phyloP scores from a whole-genome alignment of 2,797 vertebrate species.

The Neosilurus hyrtlii region DNA sequence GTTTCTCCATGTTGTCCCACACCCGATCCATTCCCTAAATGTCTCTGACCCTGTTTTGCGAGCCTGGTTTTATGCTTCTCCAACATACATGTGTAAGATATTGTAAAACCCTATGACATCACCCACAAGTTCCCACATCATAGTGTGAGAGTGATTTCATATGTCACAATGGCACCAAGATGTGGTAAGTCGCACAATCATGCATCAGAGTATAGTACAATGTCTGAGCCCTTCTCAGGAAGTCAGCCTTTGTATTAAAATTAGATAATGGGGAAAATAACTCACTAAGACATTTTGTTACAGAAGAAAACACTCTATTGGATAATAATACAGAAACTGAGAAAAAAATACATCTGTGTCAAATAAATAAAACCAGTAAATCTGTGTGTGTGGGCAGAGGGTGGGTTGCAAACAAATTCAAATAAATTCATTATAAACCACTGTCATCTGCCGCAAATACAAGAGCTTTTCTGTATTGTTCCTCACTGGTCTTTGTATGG shows the following conservation, averaged over 20 bases:
- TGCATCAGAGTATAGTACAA: slow-evolving; percentile 2
- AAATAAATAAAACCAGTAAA: slow-evolving; percentile 31
- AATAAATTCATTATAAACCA: slow-evolving; percentile 37
- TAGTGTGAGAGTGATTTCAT: slow-evolving; percentile 48
- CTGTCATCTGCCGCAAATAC: slow-evolving; percentile 14
- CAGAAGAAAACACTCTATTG: slow-evolving; percentile 5
- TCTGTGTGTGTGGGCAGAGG: slow-evolving; percentile 29
- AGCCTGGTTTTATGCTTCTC: slow-evolving; percentile 36
- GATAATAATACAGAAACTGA: neutral
- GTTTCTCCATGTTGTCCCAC: slow-evolving; percentile 29
- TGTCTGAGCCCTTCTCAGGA: slow-evolving; percentile 27
- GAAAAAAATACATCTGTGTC: slow-evolving; percentile 13
- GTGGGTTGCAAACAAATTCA: slow-evolving; percentile 34
- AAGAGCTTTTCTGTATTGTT: slow-evolving; percentile 22
- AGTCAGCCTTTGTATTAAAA: slow-evolving; percentile 17
- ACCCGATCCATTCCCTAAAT: slow-evolving; percentile 16
- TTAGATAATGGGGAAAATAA: slow-evolving; percentile 18
- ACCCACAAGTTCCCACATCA: slow-evolving; percentile 48
- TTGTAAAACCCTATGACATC: slow-evolving; percentile 51
- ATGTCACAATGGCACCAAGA: slow-evolving; percentile 36
- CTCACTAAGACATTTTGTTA: slow-evolving; percentile 3
- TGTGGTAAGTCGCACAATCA: slow-evolving; percentile 37
- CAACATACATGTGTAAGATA: slow-evolving; percentile 41
- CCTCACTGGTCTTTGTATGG: neutral
- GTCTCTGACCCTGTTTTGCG: slow-evolving; percentile 15